Percentiles rank a stretch among this genome's conserved stretches.
Evolutionary conservation across 2,888 invertebrate species (phyloP).

Genomic region (Chydorus sphaericus): DNA sequence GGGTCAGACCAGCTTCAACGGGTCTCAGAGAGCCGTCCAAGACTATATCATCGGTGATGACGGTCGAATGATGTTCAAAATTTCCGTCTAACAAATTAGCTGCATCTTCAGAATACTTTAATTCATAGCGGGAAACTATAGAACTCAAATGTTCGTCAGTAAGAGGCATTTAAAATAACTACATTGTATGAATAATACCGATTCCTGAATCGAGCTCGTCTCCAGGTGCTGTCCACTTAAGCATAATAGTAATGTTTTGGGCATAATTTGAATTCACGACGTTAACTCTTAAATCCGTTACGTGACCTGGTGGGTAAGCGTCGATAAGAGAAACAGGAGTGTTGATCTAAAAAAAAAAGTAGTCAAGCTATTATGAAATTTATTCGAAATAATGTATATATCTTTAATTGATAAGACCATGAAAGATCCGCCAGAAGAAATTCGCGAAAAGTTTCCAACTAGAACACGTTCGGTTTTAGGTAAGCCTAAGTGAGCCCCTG

Average conservation of each 20-base stretch:
- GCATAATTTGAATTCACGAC: background rate
- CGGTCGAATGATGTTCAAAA: background rate
- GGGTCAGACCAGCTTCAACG: background rate
- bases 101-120: background rate
- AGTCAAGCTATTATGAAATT: background rate
- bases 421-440: constrained; percentile 1
- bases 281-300: background rate
- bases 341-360: background rate
- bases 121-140: background rate
- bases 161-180: background rate
- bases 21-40: constrained; percentile 1
- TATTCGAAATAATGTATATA: background rate
- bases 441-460: background rate
- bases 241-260: constrained; percentile 15
- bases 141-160: background rate
- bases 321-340: background rate
- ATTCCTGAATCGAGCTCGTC: constrained; percentile 19
- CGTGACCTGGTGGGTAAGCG: background rate
- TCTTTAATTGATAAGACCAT: background rate
- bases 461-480: background rate
- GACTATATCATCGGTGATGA: background rate
- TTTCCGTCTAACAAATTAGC: background rate
- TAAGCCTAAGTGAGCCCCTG: background rate
- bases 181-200: constrained; percentile 12
- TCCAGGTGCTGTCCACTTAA: constrained; percentile 22